phyloP scores from a whole-genome alignment of 2,797 vertebrate genomes.

The Streptopelia turtur region DNA sequence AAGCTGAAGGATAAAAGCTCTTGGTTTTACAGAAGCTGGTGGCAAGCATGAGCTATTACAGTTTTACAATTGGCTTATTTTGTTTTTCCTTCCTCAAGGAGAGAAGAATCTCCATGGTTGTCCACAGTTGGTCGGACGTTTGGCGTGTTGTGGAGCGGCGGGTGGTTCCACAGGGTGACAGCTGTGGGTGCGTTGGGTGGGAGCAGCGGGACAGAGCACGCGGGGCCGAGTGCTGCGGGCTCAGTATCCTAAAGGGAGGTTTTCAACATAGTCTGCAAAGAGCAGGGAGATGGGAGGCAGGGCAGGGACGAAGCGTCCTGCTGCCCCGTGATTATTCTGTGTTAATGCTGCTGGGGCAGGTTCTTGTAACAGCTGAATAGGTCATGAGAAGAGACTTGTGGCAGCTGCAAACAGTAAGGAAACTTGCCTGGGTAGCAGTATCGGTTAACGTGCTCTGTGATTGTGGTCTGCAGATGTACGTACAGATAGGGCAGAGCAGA shows the following conservation, averaged over 20 bases:
- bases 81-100: neutral
- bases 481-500: neutral
- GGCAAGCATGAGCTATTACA: accelerated
- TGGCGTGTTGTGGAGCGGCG: neutral
- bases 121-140: accelerated
- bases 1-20: neutral
- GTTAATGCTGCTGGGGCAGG: neutral
- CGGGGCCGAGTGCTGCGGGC: neutral
- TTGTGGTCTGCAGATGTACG: neutral
- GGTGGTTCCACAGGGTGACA: too few relatives aligned
- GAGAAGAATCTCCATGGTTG: neutral
- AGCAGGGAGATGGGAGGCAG: neutral
- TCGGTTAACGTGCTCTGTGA: too few relatives aligned
- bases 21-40: neutral
- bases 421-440: too few relatives aligned
- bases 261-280: neutral
- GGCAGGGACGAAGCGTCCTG: neutral
- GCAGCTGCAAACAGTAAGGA: too few relatives aligned
- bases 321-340: accelerated
- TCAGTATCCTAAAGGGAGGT: neutral
- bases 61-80: neutral
- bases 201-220: too few relatives aligned
- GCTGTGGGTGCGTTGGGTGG: neutral
- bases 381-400: neutral
- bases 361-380: too few relatives aligned